A percentile compares a stretch with the other conserved stretches of the same genome.
These are phyloP conservation scores for Regulus satrapa DNA, from an alignment of 2,113 vertebrate genomes.

Conservation along the genomic window DNA sequence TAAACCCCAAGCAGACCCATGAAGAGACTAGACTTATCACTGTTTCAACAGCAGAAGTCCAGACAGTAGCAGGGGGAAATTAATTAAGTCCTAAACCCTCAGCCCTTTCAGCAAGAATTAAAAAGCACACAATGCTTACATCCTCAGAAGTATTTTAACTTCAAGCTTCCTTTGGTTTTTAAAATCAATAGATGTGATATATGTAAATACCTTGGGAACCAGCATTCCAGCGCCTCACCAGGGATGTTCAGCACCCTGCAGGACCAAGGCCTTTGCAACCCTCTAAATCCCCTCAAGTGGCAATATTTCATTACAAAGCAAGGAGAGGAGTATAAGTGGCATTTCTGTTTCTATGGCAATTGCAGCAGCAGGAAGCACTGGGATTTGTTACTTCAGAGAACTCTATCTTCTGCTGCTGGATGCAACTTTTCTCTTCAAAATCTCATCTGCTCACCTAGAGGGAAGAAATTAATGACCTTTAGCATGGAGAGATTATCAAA, in stretches of 20 bases:
- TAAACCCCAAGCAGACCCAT: neutral
- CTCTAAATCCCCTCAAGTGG: neutral
- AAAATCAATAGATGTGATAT: neutral
- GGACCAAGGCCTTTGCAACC: neutral
- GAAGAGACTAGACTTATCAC: neutral
- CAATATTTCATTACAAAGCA: neutral
- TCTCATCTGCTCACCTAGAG: neutral
- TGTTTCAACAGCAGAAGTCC: neutral
- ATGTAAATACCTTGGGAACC: neutral
- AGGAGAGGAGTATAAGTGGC: neutral
- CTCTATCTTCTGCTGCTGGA: neutral
- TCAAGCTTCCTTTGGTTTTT: neutral
- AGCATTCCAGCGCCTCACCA: neutral
- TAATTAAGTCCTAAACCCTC: neutral
- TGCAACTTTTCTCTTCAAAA: neutral
- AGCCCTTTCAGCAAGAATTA: neutral
- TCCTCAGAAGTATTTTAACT: neutral
- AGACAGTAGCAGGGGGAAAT: neutral
- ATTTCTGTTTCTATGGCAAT: conserved; percentile 6
- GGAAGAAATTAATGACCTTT: neutral
- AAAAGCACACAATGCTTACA: neutral
- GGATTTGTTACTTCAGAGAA: neutral
- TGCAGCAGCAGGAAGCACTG: neutral
- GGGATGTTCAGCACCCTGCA: neutral
- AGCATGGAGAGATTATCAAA: neutral